A percentile compares a stretch with the other conserved stretches of the same genome.
These are phyloP conservation scores for Troglohyphantes excavatus DNA, from an alignment of 2,888 invertebrate genomes.

Conservation along the genomic window DNA sequence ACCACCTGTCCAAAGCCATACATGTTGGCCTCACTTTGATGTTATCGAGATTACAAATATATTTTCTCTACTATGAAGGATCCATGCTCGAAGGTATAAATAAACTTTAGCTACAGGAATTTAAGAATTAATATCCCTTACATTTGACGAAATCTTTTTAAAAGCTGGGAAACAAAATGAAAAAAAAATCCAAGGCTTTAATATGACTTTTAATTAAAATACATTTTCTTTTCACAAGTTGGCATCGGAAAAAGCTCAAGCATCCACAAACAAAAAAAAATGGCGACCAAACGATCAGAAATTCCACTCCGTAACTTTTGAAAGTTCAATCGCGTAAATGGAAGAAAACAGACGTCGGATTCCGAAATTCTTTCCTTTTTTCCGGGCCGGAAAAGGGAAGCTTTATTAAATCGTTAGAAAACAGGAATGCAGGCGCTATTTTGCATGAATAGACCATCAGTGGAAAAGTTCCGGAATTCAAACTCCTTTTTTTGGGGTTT, in stretches of 20 bases:
- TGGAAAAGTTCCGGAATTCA: constrained; percentile 26
- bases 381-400: constrained; percentile 13
- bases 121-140: no score
- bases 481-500: constrained; percentile 6
- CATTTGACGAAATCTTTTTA: no score
- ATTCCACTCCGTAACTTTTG: constrained; percentile 41
- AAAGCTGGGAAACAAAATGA: no score
- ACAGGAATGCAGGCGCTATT: constrained; percentile 61
- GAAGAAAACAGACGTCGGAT: constrained; percentile 32
- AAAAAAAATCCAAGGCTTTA: not conserved
- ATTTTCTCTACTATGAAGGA: no score
- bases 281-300: constrained; percentile 22
- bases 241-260: constrained; percentile 30
- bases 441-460: constrained; percentile 65
- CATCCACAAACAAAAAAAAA: constrained; percentile 12
- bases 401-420: constrained; percentile 71
- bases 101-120: no score
- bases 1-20: no score
- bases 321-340: constrained; percentile 57
- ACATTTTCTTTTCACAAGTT: not conserved
- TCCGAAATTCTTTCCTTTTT: constrained; percentile 39
- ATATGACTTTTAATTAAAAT: constrained; percentile 39
- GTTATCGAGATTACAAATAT: no score
- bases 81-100: no score
- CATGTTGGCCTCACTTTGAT: no score